Evolutionary conservation across 2,888 invertebrate species (phyloP), one percentile per base, ranked within the genome.

Genomic region (Monopis laevigella): DNA sequence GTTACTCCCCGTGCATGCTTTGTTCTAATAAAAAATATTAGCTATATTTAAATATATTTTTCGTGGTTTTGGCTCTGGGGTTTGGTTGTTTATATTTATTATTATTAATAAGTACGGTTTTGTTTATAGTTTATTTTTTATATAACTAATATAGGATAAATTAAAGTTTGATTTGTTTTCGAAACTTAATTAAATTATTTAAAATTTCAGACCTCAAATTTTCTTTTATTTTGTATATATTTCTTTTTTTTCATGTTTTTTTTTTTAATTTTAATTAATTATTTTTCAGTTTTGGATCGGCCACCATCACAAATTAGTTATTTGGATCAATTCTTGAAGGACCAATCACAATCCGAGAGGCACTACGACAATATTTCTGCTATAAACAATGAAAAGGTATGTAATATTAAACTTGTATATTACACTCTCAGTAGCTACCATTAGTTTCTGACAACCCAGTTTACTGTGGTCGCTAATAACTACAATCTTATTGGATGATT

Each of bases 281-380:
- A 14, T 12, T 26, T 74, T 71, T 48, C 84, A 94, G 93, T 93
- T 77, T 71, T 93, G 78, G 94, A 94, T 62, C 86, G 94, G 51
- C 92, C 94, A 39, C 88, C 93, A 26, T 95, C 95, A 21, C 94
- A 94, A 73, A 90, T 93, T 88, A 94, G 94, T 49, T 93, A 93
- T 70, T 73, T 93, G 62, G 94, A 94, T 62, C 93, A 93, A 60
- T 95, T 96, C 66, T 81, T 95, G 54, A 93, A 93, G 62, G 94
- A 94, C 65, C 18, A 39, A 18, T 70, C 71, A 2, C 74, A 74
- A 0, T 62, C 70, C 55, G 81, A 77, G 49, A 58, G 75, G 6
- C 78, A 74, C 48, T 80, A 80, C 55, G 80, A 80, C 48, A 80
- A 80, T 49, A 74, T 80, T 32, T 59, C 72, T 32, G 59, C 71